These are phyloP conservation scores for Gobius niger DNA, from an alignment of 2,113 vertebrate species.

Conservation along the genomic window DNA sequence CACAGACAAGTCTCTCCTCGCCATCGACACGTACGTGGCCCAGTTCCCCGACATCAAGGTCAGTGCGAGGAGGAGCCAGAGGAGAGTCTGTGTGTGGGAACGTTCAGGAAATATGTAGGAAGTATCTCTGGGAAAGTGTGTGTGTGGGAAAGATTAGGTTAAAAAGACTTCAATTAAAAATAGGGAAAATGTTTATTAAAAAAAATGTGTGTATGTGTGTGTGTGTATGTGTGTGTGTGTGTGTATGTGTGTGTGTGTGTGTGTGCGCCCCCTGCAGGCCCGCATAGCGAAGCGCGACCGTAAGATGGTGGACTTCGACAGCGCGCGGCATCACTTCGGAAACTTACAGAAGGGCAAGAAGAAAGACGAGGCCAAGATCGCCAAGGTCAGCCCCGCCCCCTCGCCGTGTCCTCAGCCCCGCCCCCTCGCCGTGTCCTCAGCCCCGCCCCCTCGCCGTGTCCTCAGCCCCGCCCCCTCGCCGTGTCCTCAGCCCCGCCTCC, in stretches of 20 bases:
- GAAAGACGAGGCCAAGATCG: constrained; percentile 97
- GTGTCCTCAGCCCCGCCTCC: too few species aligned
- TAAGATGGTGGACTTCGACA: constrained; percentile 97
- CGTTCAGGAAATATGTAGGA: too few species aligned
- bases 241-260: background rate
- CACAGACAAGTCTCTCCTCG: constrained; percentile 84
- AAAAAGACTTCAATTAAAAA: too few species aligned
- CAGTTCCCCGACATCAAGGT: constrained; percentile 98
- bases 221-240: too few species aligned
- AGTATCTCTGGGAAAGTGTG: too few species aligned
- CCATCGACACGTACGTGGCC: constrained; percentile 90
- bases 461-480: too few species aligned
- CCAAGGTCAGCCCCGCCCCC: constrained; percentile 82
- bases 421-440: too few species aligned
- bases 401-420: background rate
- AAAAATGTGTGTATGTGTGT: too few species aligned
- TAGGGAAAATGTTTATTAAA: too few species aligned
- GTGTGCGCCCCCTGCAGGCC: constrained; percentile 70
- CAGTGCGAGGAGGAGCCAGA: background rate
- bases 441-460: too few species aligned
- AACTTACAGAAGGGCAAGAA: constrained; percentile 96
- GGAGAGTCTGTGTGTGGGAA: too few species aligned
- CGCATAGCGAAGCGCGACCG: constrained; percentile 94
- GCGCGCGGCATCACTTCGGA: constrained; percentile 92
- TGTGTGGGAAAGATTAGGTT: too few species aligned